phyloP scores from a whole-genome alignment of 2,888 invertebrate genomes.

The Latrodectus elegans region DNA sequence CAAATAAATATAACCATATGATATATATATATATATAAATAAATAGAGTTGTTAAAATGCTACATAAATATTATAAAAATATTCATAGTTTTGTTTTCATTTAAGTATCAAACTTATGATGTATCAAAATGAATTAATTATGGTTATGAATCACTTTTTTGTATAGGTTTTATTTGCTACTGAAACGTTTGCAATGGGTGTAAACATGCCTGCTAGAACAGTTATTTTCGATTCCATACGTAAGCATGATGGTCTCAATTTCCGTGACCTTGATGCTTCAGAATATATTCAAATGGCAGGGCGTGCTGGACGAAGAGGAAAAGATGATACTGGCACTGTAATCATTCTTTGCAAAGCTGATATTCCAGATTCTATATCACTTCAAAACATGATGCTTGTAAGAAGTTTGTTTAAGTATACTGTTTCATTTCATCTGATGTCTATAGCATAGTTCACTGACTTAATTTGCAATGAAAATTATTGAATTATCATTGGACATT shows the following conservation, averaged over 20 bases:
- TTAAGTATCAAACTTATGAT: too few species aligned
- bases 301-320: conserved; percentile 93
- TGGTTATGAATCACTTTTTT: not conserved
- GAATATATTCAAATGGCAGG: conserved; percentile 99
- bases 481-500: too few species aligned
- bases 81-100: too few species aligned
- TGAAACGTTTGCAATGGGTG: conserved; percentile 99
- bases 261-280: conserved; percentile 87
- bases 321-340: conserved; percentile 95
- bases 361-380: conserved; percentile 83
- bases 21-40: too few species aligned
- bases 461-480: too few species aligned
- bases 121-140: not conserved
- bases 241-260: conserved; percentile 91
- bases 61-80: too few species aligned
- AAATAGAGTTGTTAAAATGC: too few species aligned
- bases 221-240: conserved; percentile 94
- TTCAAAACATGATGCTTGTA: conserved; percentile 90
- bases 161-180: conserved; percentile 95
- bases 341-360: conserved; percentile 89
- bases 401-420: conserved; percentile 71
- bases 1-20: too few species aligned
- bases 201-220: conserved; percentile 99
- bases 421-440: too few species aligned
- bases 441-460: too few species aligned